Base-by-base conservation (phyloP, 2,888 invertebrate genomes). In the Griposia aprilina region DNA sequence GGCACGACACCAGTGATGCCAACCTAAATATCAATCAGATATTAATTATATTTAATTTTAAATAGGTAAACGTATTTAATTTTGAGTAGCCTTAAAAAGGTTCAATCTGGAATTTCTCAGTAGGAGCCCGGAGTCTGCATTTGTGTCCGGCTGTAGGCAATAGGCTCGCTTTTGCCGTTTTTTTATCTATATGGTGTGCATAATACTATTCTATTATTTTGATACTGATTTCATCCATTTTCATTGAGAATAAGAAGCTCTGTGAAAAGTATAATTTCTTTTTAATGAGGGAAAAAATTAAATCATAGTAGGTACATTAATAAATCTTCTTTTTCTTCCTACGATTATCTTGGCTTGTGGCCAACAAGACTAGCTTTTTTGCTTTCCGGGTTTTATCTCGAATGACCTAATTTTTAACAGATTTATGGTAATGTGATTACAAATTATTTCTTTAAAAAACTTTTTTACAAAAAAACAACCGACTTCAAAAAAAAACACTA, bases 281-380 rank as follows among this genome's bases (percentile, higher is more conserved):
- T 26, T 50, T 50, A 41, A 41, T 52, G 20, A 48, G 23, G 17
- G 11, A n/a, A 80, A 15, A 17, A 72, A 48, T 80, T 41, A 41
- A 63, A 65, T 55, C 10, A 13, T 36, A 2, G 8, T 17, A 26
- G 30, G 17, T 41, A 71, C 23, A 36, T 48, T 48, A 48, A 50
- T 73, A 30, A 65, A 65, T 80, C 41, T 30, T 81, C 1, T 74
- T 73, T 59, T 57, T n/a, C 73, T 73, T 73, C 41, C 73, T 63
- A 6, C 15, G 15, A 73, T 81, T 57, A 65, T 74, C 57, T 26
- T 78, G 74, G 50, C 48, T 78, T 57, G 8, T 15, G 2, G 81
- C 74, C 78, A 65, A 65, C 30, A 36, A 36, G 30, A 30, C n/a
- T 63, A 26, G 11, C 23, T 13, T 26, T 57, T 63, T 73, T 20